phyloP scores from a whole-genome alignment of 2,113 vertebrate species.

The Poecilia latipinna region DNA sequence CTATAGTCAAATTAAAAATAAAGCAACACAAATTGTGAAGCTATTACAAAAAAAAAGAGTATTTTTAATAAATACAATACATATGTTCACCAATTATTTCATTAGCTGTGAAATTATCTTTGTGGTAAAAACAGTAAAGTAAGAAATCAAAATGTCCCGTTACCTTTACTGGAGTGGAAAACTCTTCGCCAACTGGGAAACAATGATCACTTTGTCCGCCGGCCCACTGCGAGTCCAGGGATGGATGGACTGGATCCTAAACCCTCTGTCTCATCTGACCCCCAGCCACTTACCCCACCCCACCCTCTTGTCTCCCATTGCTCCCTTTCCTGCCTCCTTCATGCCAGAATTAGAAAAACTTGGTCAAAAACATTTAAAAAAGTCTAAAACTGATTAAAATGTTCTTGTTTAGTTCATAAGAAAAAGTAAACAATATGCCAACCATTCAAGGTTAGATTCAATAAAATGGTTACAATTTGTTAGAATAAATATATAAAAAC shows the following conservation, averaged over 20 bases:
- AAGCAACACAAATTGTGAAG: background rate
- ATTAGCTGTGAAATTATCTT: slow-evolving; percentile 1
- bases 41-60: background rate
- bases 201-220: slow-evolving; percentile 41
- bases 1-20: background rate
- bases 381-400: background rate
- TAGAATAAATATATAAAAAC: too few species aligned
- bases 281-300: slow-evolving; percentile 16
- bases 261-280: slow-evolving; percentile 58
- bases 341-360: slow-evolving; percentile 26
- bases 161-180: slow-evolving; percentile 60
- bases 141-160: slow-evolving; percentile 31
- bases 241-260: slow-evolving; percentile 63
- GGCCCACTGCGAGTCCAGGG: slow-evolving; percentile 44
- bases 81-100: slow-evolving; percentile 2
- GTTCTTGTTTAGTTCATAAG: background rate
- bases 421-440: too few species aligned
- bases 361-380: background rate
- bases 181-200: slow-evolving; percentile 34
- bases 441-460: too few species aligned
- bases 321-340: slow-evolving; percentile 14
- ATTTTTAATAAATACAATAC: background rate
- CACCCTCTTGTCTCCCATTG: slow-evolving; percentile 10
- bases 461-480: too few species aligned
- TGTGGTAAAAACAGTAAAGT: slow-evolving; percentile 15